phyloP scores from a whole-genome alignment of 1,140 invertebrate species.

The Drosophila watanabei region DNA sequence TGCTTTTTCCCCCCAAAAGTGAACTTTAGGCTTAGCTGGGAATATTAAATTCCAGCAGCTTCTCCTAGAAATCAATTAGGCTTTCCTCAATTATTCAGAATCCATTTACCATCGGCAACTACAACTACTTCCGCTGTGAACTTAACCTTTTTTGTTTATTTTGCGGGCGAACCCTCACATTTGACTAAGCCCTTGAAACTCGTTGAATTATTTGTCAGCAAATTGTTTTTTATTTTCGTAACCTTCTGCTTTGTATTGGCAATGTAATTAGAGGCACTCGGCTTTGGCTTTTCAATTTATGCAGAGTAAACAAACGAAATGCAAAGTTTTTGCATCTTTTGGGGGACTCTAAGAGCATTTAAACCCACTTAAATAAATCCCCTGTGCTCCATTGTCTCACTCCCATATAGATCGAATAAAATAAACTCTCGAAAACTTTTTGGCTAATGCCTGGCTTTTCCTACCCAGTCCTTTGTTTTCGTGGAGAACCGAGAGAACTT shows the following conservation, averaged over 20 bases:
- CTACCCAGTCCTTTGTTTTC: background rate
- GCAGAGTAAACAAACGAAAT: constrained; percentile 39
- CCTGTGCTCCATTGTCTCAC: constrained; percentile 9
- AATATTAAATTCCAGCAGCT: constrained; percentile 1
- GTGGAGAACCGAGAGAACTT: constrained; percentile 30
- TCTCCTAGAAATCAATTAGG: constrained; percentile 39
- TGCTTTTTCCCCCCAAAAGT: background rate
- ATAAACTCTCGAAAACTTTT: constrained; percentile 57
- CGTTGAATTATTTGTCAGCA: constrained; percentile 19
- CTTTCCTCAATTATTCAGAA: constrained; percentile 39
- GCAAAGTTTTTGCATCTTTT: constrained; percentile 42
- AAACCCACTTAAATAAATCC: constrained; percentile 63
- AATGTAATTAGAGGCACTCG: constrained; percentile 50
- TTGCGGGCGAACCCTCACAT: background rate
- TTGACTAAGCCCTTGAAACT: constrained; percentile 6
- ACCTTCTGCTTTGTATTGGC: constrained; percentile 20
- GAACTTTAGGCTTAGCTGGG: background rate
- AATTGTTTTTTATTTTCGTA: constrained; percentile 13
- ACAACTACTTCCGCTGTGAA: constrained; percentile 21
- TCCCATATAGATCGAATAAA: constrained; percentile 43
- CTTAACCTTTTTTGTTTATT: background rate
- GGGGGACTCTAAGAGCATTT: constrained; percentile 29
- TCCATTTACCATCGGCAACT: constrained; percentile 9
- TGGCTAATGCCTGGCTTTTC: constrained; percentile 54
- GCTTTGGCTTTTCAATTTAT: constrained; percentile 62